Evolutionary conservation across 2,113 vertebrate genomes (phyloP), one percentile per base, ranked within the genome.

Genomic region (Esox niger): DNA sequence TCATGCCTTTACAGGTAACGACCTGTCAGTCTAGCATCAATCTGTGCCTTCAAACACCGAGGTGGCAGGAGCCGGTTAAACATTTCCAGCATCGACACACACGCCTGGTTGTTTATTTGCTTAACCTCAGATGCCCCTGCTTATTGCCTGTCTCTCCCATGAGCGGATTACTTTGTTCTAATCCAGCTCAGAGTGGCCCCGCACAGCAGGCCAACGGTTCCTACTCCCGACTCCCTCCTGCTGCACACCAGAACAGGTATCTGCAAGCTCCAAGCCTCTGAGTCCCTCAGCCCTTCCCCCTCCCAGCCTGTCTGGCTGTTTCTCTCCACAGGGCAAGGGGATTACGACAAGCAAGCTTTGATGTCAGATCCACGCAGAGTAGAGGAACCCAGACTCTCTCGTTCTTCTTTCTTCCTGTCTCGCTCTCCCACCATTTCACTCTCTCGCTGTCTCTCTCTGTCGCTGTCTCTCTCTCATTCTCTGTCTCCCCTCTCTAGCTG

Each of bases 121-220:
- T 72, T 77, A 86, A 83, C 83, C 75, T 55, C 62, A 55, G 69
- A 63, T 65, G 78, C 67, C 81, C 66, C 71, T 62, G 60, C 72
- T 69, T 68, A 43, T 73, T 73, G 58, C 26, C 27, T 11, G 54
- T 79, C 67, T 69, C 79, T 80, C 69, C 46, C 10, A 58, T 57
- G 79, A 85, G 79, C 25, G 77, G 84, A 90, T 90, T 87, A 87
- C 70, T 81, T 75, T 81, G 70, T 83, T 84, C 77, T 86, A 88
- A 90, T 88, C 84, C 85, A 69, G 81, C 82, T 86, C 75, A 66
- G 56, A 72, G 65, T 66, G 70, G 73, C 81, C 77, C 70, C 56
- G 58, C 76, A 33, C 73, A 68, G 80, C 78, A 47, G 64, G 1
- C 46, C 43, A 57, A 67, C 65, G 54, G 49, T 54, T 55, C n/a